phyloP scores from a whole-genome alignment of 2,113 vertebrate genomes.

The Caranx ignobilis region DNA sequence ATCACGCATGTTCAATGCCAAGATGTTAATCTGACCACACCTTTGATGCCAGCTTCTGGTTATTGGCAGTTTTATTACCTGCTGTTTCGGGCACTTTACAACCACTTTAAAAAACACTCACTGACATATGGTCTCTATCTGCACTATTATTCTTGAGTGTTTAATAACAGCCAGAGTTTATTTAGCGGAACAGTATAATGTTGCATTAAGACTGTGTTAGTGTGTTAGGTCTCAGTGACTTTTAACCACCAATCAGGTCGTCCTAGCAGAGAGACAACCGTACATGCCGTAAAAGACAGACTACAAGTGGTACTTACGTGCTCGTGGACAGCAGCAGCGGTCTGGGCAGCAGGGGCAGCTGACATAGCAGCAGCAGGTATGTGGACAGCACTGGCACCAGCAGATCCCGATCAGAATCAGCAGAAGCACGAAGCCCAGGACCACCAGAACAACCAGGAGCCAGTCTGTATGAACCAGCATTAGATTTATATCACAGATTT shows the following conservation, averaged over 20 bases:
- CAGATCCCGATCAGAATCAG: conserved; percentile 90
- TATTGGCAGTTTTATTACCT: no score
- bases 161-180: no score
- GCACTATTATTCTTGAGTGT: no score
- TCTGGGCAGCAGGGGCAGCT: conserved; percentile 93
- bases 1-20: neutral
- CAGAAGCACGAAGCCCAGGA: conserved; percentile 85
- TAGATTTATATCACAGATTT: neutral
- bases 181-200: no score
- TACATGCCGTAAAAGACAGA: neutral
- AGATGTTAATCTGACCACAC: neutral
- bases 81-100: no score
- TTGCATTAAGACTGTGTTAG: no score
- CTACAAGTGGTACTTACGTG: conserved; percentile 82
- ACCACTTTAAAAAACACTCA: neutral
- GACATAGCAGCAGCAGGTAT: conserved; percentile 93
- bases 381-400: conserved; percentile 96
- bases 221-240: no score
- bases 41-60: no score
- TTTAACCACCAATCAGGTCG: no score
- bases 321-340: conserved; percentile 91
- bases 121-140: no score
- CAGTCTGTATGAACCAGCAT: conserved; percentile 83
- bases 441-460: conserved; percentile 90
- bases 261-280: no score